These are phyloP conservation scores for Cataglyphis cursor DNA, from an alignment of 2,888 invertebrate genomes.

Conservation along the genomic window DNA sequence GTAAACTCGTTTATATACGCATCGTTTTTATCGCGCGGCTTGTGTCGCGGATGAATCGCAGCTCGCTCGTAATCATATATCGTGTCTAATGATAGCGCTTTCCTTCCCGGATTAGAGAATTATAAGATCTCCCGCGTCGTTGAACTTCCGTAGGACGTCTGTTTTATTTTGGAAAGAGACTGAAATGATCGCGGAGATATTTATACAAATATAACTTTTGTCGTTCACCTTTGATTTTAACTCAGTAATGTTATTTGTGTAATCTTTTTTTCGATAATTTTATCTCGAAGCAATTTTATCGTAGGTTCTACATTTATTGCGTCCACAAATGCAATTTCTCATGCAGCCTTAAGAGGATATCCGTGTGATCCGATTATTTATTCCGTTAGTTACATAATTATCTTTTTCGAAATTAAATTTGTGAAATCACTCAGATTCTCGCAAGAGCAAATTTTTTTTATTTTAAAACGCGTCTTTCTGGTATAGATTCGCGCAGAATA, in stretches of 20 bases:
- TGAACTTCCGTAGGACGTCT: neutral
- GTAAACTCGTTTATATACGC: conserved; percentile 29
- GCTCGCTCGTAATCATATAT: conserved; percentile 30
- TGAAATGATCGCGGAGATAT: conserved; percentile 1
- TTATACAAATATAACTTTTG: neutral
- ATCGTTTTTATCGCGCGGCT: conserved; percentile 36
- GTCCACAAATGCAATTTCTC: conserved; percentile 28
- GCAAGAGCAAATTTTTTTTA: neutral
- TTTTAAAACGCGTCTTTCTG: neutral
- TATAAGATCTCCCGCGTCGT: conserved; percentile 11
- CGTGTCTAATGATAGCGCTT: neutral
- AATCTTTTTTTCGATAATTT: conserved; percentile 47
- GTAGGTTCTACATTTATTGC: conserved; percentile 11
- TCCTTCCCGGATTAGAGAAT: neutral
- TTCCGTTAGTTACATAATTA: conserved; percentile 29
- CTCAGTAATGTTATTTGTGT: neutral
- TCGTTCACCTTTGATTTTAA: conserved; percentile 2
- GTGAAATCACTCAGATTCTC: conserved; percentile 7
- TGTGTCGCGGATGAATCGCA: conserved; percentile 13
- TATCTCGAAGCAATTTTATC: conserved; percentile 6
- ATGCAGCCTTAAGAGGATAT: conserved; percentile 41
- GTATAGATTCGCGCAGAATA: neutral
- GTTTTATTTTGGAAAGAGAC: conserved; percentile 24
- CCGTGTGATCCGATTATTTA: conserved; percentile 46
- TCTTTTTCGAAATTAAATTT: conserved; percentile 34